A percentile compares a stretch with the other conserved stretches of the same genome.
phyloP scores from a whole-genome alignment of 1,140 invertebrate species.

The Tetragonula clypearis region DNA sequence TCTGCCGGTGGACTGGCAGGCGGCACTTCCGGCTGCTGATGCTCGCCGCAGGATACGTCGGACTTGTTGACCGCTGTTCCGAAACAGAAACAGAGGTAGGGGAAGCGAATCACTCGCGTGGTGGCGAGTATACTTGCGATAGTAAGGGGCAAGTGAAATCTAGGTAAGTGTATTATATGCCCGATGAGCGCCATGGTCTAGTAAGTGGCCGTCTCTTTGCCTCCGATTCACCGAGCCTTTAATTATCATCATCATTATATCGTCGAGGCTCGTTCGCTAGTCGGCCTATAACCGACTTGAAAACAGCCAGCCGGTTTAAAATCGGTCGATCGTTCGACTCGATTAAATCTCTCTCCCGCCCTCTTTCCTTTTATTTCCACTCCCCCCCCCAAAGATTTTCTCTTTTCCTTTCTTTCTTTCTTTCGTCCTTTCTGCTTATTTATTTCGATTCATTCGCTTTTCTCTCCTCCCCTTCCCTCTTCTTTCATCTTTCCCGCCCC shows the following conservation, averaged over 20 bases:
- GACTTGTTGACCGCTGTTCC: constrained; percentile 80
- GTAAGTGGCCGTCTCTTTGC: constrained; percentile 74
- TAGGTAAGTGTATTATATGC: constrained; percentile 83
- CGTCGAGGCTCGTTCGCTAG: constrained; percentile 55
- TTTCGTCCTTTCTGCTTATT: rapidly evolving
- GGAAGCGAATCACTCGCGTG: constrained; percentile 47
- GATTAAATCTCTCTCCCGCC: background rate
- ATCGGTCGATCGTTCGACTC: constrained; percentile 49
- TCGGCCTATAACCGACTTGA: background rate
- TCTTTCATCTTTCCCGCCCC: background rate
- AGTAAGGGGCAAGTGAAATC: constrained; percentile 77
- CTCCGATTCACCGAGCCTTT: constrained; percentile 75
- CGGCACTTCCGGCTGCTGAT: constrained; percentile 73
- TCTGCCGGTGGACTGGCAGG: constrained; percentile 74
- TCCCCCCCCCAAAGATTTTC: background rate
- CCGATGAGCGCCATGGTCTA: constrained; percentile 79
- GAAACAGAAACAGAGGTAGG: constrained; percentile 62
- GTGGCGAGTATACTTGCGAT: too few species aligned
- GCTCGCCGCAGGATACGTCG: constrained; percentile 74
- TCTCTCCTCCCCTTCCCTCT: background rate
- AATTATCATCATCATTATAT: constrained; percentile 64
- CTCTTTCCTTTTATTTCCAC: background rate
- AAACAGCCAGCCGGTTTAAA: constrained; percentile 62
- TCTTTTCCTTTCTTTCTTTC: background rate
- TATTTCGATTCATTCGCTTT: background rate